Evolutionary conservation across 2,113 vertebrate genomes (phyloP).

Genomic region (Actinemys pallida): DNA sequence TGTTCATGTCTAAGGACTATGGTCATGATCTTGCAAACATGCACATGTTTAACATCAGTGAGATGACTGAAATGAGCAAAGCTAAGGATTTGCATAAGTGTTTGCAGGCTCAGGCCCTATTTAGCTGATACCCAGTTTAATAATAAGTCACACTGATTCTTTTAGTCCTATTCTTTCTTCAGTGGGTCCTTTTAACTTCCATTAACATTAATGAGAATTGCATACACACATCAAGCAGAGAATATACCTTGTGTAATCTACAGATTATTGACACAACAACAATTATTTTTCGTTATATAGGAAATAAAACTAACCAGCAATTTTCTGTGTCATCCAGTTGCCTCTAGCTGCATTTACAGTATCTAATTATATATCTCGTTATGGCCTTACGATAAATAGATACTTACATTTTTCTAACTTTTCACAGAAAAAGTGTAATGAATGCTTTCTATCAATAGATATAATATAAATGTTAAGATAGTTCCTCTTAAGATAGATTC

Average conservation of each 20-base stretch:
- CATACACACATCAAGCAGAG: background rate
- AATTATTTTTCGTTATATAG: background rate
- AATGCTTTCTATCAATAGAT: constrained; percentile 23
- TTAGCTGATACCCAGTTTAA: background rate
- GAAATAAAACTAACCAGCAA: background rate
- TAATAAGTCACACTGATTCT: rapidly evolving
- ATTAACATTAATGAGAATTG: background rate
- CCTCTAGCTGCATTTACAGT: background rate
- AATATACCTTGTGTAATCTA: background rate
- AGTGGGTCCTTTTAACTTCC: background rate
- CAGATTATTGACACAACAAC: background rate
- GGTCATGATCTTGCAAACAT: rapidly evolving
- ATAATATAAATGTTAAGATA: constrained; percentile 33
- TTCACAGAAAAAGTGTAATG: background rate
- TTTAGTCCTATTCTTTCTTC: background rate
- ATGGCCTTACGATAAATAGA: background rate
- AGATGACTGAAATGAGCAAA: background rate
- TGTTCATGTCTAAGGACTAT: rapidly evolving
- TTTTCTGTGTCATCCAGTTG: background rate
- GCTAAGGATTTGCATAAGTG: rapidly evolving
- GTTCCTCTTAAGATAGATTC: constrained; percentile 41
- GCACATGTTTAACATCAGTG: background rate
- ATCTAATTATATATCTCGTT: background rate
- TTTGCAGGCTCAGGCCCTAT: background rate
- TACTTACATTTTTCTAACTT: background rate